Conservation (phyloP, 1,140 invertebrate genomes). For the Saccostrea cuccullata region DNA sequence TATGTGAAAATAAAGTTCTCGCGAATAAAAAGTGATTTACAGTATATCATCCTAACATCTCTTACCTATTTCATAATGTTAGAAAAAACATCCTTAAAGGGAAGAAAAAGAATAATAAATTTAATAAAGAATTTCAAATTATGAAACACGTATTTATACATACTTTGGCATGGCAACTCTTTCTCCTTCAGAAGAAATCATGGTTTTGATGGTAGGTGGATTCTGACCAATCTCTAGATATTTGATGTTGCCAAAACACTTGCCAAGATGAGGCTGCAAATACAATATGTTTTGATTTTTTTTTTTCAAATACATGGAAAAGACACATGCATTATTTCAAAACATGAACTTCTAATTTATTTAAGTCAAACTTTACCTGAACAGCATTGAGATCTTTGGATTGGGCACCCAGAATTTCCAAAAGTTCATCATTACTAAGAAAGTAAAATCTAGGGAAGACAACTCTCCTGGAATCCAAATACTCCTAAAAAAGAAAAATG, state of each 20-base stretch:
- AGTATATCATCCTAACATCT: neutral
- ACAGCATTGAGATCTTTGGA: slow-evolving; percentile 91
- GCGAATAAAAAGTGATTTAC: too few relatives aligned
- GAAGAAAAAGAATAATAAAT: neutral
- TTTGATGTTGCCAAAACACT: slow-evolving; percentile 86
- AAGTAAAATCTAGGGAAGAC: slow-evolving; percentile 78
- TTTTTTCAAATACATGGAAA: neutral
- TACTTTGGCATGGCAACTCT: slow-evolving; percentile 73
- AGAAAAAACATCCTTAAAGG: neutral
- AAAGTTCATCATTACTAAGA: slow-evolving; percentile 77
- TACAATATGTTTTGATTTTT: neutral
- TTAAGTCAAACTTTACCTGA: slow-evolving; percentile 65
- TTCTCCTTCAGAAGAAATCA: slow-evolving; percentile 77
- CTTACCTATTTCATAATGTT: too few relatives aligned
- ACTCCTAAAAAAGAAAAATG: slow-evolving; percentile 69
- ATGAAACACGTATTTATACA: neutral
- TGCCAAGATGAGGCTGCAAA: slow-evolving; percentile 87
- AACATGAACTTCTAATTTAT: neutral
- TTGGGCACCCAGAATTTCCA: slow-evolving; percentile 79
- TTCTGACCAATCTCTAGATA: slow-evolving; percentile 70
- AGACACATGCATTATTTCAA: neutral
- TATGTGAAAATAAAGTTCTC: too few relatives aligned
- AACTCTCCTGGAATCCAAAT: slow-evolving; percentile 77
- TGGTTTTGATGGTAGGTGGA: slow-evolving; percentile 73
- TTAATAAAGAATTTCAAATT: neutral